These are phyloP conservation scores for Chelidonichthys spinosus DNA, from an alignment of 2,797 vertebrate genomes.

Conservation along the genomic window DNA sequence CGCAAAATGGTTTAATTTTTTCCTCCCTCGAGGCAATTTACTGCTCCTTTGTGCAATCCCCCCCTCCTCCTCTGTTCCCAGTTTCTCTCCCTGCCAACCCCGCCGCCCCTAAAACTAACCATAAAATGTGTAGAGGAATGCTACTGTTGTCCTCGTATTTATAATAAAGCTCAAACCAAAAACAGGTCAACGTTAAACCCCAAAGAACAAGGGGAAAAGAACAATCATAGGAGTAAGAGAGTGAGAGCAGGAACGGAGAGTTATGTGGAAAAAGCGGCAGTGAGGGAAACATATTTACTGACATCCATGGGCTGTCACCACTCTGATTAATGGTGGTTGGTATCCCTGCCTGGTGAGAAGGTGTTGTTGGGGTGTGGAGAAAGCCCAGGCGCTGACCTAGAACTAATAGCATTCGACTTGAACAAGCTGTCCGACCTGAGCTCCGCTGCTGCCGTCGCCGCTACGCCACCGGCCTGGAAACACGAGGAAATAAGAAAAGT, in stretches of 20 bases:
- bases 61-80: conserved; percentile 12
- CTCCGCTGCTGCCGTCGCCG: conserved; percentile 62
- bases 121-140: neutral
- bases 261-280: conserved; percentile 59
- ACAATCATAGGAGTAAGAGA: conserved; percentile 39
- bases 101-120: neutral
- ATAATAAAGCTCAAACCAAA: conserved; percentile 36
- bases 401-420: conserved; percentile 88
- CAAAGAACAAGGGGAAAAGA: conserved; percentile 28
- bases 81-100: neutral
- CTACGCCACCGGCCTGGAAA: conserved; percentile 25
- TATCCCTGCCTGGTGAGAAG: conserved; percentile 83
- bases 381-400: conserved; percentile 82
- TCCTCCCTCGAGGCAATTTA: conserved; percentile 51
- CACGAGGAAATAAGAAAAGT: conserved; percentile 62
- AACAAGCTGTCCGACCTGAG: conserved; percentile 83
- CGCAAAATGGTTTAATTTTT: conserved; percentile 35
- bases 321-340: conserved; percentile 86
- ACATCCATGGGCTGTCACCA: conserved; percentile 85
- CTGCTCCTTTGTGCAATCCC: conserved; percentile 22
- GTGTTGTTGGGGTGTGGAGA: conserved; percentile 83
- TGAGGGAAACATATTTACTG: conserved; percentile 84
- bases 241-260: conserved; percentile 44
- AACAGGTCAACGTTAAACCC: conserved; percentile 45
- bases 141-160: conserved; percentile 18